These are phyloP conservation scores for Selene dorsalis DNA, from an alignment of 2,797 vertebrate species.

Conservation along the genomic window DNA sequence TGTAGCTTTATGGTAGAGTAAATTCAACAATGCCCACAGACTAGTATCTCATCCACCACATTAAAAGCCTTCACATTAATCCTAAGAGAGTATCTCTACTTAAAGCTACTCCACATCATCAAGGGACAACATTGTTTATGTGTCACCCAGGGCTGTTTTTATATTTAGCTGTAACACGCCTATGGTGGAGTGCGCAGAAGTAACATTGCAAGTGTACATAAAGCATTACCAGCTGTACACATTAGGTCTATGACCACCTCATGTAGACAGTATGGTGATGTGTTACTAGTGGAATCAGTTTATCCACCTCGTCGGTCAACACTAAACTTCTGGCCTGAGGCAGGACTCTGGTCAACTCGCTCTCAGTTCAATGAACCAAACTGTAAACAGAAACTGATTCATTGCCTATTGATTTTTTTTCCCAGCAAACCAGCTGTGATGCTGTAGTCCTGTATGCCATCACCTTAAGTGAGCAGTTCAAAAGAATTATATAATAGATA, in stretches of 20 bases:
- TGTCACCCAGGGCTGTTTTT: not conserved
- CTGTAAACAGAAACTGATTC: slow-evolving; percentile 51
- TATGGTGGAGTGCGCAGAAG: not conserved
- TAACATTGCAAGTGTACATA: not conserved
- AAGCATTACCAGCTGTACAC: not conserved
- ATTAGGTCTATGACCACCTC: not conserved
- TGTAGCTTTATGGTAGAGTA: slow-evolving; percentile 10
- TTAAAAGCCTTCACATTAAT: not conserved
- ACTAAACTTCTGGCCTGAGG: slow-evolving; percentile 38
- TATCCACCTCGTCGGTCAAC: slow-evolving; percentile 17
- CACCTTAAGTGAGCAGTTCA: slow-evolving; percentile 12
- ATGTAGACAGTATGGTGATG: slow-evolving; percentile 2
- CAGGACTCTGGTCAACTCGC: slow-evolving; percentile 34
- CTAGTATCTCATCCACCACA: not conserved
- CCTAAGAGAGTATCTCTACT: not conserved
- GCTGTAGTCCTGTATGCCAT: slow-evolving; percentile 2
- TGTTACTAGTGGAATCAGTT: not conserved
- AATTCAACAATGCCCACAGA: not conserved
- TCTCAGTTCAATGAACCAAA: slow-evolving; percentile 51
- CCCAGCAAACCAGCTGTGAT: slow-evolving; percentile 37
- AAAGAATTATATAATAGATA: slow-evolving; percentile 22
- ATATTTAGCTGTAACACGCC: not conserved
- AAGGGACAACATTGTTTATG: not conserved
- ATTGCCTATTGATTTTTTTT: slow-evolving; percentile 45
- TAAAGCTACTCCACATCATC: not conserved